Evolutionary conservation across 2,113 vertebrate genomes (phyloP), one percentile per base, ranked within the genome.

Genomic region (Trichomycterus rosablanca): DNA sequence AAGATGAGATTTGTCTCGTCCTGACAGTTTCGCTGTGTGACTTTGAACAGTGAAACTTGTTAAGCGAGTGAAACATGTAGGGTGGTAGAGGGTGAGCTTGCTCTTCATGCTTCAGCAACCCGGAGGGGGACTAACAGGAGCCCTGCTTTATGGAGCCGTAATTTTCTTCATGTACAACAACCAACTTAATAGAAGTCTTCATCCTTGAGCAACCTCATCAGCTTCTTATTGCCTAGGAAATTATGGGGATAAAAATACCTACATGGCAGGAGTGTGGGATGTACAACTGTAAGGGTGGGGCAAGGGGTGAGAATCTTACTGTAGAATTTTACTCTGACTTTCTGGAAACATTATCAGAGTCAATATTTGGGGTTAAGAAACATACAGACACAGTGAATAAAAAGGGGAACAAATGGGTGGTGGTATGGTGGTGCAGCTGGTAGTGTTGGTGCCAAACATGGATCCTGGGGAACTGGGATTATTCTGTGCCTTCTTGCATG

Each of bases 171-270:
- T 88, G 82, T 87, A 85, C 84, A 85, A 87, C 83, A 87, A 82
- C 83, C 77, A 78, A 81, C 79, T 84, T 88, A 89, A 89, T 89
- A 83, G 83, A 88, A 87, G 82, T 82, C 84, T 84, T 86, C 85
- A 88, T 86, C 83, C 86, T 80, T 85, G 82, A 87, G 84, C 84
- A 86, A 86, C 84, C 85, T 86, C 86, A 87, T 89, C 87, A 87
- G 77, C 76, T 78, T 82, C 79, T 82, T 76, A 83, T 76, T 81
- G 81, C 83, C 78, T 76, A 83, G 82, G 77, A 87, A 87, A 87
- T 87, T 77, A 86, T 84, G 72, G 76, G 70, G 73, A 82, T 84
- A 83, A 86, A 88, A 86, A 86, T 84, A 83, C 68, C 74, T 66
- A 74, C 72, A 74, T 43, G 44, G 70, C 68, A 72, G 71, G 67